Evolutionary conservation across 2,797 vertebrate species (phyloP).

Genomic region (Adrianichthys oophorus): DNA sequence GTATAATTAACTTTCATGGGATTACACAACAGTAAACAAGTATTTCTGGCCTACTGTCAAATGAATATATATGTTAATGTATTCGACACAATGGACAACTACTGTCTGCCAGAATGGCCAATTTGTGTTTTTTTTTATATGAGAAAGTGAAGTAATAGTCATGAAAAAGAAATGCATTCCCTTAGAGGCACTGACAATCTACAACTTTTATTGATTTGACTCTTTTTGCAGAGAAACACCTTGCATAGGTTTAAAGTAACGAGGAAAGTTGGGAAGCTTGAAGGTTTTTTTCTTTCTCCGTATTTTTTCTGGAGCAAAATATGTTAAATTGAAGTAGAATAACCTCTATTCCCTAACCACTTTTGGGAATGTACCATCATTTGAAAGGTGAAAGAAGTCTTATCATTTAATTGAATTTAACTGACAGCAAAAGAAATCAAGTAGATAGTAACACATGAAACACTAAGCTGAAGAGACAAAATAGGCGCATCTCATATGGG

Average conservation of each 20-base stretch:
- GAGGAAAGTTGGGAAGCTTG: constrained; percentile 20
- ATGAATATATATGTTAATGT: constrained; percentile 58
- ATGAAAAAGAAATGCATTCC: constrained; percentile 20
- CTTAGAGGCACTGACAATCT: not conserved
- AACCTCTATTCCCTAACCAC: constrained; percentile 50
- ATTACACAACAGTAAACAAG: constrained; percentile 49
- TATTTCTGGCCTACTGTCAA: constrained; percentile 48
- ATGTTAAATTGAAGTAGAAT: constrained; percentile 38
- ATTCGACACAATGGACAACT: constrained; percentile 44
- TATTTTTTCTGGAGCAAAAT: constrained; percentile 45
- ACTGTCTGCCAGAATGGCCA: constrained; percentile 33
- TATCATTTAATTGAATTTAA: constrained; percentile 77
- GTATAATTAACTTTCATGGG: constrained; percentile 65
- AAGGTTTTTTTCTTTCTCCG: constrained; percentile 20
- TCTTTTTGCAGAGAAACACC: constrained; percentile 3
- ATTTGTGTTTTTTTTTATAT: constrained; percentile 46
- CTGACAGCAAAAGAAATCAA: constrained; percentile 58
- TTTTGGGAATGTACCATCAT: constrained; percentile 46
- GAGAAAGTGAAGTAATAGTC: constrained; percentile 25
- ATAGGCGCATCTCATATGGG: constrained; percentile 38
- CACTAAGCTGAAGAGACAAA: constrained; percentile 38
- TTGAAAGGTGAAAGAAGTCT: constrained; percentile 57
- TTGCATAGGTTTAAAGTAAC: not conserved
- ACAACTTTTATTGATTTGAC: no score
- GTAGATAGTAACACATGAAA: constrained; percentile 49